Base-by-base conservation (phyloP, 1,140 invertebrate species). In the Halictus rubicundus region DNA sequence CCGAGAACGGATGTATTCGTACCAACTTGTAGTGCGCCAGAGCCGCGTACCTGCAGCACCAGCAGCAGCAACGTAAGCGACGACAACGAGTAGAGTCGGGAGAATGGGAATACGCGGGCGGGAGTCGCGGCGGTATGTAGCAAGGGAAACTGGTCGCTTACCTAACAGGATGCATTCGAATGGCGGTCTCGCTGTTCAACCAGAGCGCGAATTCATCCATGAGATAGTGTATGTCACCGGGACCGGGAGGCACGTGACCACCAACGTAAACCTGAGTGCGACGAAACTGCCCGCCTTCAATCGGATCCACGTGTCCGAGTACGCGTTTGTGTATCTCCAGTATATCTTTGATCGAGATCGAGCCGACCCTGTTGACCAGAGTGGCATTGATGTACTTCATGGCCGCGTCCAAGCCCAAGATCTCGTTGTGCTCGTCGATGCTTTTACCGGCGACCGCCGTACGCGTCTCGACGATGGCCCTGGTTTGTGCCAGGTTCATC, bases 1-100 rank as follows among this genome's bases (percentile, higher is more conserved):
- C 97, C 0, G 95, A 95, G 91, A 98, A 98, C 0, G 97, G 97
- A 94, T 99, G 98, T 84, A 99, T 98, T 87, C 97, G 96, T 0
- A 99, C 98, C 68, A 99, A 91, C 93, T 99, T 99, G 92, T 99
- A 99, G 93, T 99, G 98, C 1, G 98, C 98, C 69, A 99, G 92
- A 12, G 98, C 98, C 52, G 98, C 98, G 92, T 97, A 96, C 92
- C 96, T 96, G 19, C 14, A 5, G 12, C 10, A 49, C 12, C 16
- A 16, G 16, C 12, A 49, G 16, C 46, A 14, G 42, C 2, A 52
- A 21, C 19, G 49, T 1, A 32, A 32, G 19, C 14, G 19, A 6
- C 14, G 49, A 49, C 1, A 49, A 16, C 14, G 2, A 21, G 4
- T 19, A 52, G 14, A 46, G n/a, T n/a, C n/a, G n/a, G n/a, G n/a